Evolutionary conservation across 2,113 vertebrate genomes (phyloP).

Genomic region (Tretioscincus oriximinensis): DNA sequence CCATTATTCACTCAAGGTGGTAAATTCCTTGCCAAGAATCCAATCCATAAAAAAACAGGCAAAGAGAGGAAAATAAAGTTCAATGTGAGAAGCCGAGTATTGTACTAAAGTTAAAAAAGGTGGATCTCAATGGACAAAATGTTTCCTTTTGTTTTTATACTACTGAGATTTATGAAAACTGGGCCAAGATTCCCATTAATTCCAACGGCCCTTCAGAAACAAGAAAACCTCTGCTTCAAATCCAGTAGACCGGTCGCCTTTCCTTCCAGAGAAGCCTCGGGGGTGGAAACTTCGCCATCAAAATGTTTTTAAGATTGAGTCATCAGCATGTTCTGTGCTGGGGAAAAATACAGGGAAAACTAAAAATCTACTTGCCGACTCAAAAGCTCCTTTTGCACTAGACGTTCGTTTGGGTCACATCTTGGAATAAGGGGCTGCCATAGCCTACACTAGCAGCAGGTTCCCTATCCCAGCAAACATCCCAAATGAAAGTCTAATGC

Average conservation of each 20-base stretch:
- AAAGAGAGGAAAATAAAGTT: background rate
- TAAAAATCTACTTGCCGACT: background rate
- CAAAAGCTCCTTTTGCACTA: background rate
- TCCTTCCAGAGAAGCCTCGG: too few relatives aligned
- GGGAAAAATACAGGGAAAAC: background rate
- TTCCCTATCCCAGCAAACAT: too few relatives aligned
- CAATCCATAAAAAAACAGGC: background rate
- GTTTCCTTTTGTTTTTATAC: background rate
- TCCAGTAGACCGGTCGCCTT: too few relatives aligned
- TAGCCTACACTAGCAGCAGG: too few relatives aligned
- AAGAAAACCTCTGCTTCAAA: background rate
- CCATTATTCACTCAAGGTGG: too few relatives aligned
- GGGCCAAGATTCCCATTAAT: background rate
- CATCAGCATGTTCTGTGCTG: background rate
- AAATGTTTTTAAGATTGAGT: background rate
- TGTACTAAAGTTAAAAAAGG: too few relatives aligned
- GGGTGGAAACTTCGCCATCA: too few relatives aligned
- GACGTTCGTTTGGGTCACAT: too few relatives aligned
- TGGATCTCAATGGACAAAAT: background rate
- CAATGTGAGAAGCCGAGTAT: too few relatives aligned
- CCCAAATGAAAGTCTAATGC: too few relatives aligned
- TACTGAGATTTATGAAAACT: background rate
- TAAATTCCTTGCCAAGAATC: background rate
- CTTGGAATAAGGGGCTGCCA: too few relatives aligned
- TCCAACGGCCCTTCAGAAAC: too few relatives aligned